These are phyloP conservation scores for Phataginus tetradactyla DNA, from an alignment of 2,797 vertebrate species.

Conservation along the genomic window DNA sequence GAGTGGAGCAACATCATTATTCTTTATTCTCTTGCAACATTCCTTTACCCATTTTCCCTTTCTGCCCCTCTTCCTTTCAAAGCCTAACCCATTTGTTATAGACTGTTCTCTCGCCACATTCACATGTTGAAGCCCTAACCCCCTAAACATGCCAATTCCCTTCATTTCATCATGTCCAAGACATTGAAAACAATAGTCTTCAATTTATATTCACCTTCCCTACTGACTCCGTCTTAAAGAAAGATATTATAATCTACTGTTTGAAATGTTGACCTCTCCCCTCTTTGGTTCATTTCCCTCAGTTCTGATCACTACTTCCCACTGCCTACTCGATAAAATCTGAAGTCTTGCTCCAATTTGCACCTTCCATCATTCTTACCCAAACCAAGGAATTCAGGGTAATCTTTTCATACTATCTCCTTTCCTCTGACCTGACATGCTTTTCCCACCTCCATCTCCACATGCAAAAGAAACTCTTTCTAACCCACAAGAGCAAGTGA, in stretches of 20 bases:
- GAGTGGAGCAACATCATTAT: background rate
- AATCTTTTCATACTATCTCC: background rate
- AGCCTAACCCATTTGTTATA: background rate
- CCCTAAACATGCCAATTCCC: background rate
- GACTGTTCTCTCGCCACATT: background rate
- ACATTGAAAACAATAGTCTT: background rate
- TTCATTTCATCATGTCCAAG: background rate
- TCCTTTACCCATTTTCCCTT: background rate
- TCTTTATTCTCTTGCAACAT: background rate
- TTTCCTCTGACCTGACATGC: background rate
- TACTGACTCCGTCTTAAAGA: background rate
- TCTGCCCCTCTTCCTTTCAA: background rate
- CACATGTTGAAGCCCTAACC: background rate
- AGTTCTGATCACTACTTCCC: background rate
- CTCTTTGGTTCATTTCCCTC: background rate
- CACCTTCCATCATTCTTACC: background rate
- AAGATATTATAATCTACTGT: background rate
- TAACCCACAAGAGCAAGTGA: background rate
- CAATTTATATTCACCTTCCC: background rate
- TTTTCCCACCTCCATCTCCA: background rate
- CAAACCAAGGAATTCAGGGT: background rate
- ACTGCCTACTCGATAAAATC: background rate
- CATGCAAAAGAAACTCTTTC: background rate
- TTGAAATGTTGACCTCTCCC: background rate
- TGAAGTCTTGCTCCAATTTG: background rate